Percentiles rank a stretch among this genome's conserved stretches.
These are phyloP conservation scores for Psephotus haematonotus DNA, from an alignment of 2,113 vertebrate genomes.

Conservation along the genomic window DNA sequence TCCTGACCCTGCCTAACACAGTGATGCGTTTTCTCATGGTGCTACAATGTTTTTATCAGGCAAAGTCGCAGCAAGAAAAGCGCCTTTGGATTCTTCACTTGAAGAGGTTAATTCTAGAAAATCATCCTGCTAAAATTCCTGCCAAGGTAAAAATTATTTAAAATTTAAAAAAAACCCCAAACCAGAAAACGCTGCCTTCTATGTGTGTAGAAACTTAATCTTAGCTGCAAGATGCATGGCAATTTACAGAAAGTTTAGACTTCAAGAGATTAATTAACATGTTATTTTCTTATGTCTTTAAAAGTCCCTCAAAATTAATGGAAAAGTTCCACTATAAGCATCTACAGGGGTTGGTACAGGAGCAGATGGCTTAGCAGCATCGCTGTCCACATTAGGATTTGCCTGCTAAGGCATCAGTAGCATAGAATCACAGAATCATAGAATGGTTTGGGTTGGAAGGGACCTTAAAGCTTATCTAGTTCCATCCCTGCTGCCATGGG, in stretches of 20 bases:
- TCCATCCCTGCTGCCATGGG: not conserved
- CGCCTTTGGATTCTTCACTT: slow-evolving; percentile 96
- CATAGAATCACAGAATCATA: not conserved
- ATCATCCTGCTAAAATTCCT: slow-evolving; percentile 97
- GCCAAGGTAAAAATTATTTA: slow-evolving; percentile 84
- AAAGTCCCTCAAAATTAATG: not conserved
- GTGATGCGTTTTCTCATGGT: not conserved
- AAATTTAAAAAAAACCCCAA: not conserved
- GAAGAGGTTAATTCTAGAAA: slow-evolving; percentile 97
- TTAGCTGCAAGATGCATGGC: not conserved
- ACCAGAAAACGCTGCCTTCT: not conserved
- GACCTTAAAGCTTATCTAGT: not conserved
- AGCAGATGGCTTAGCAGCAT: not conserved
- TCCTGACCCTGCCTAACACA: not conserved
- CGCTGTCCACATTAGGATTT: not conserved
- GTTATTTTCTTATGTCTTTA: not conserved
- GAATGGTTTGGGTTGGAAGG: not conserved
- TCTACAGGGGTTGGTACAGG: not conserved
- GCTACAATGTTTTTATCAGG: slow-evolving; percentile 72
- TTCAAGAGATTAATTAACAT: not conserved
- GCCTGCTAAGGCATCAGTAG: not conserved
- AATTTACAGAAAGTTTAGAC: not conserved
- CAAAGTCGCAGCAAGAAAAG: slow-evolving; percentile 95
- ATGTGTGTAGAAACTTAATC: not conserved
- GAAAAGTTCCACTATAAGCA: not conserved